A percentile compares a stretch with the other conserved stretches of the same genome.
Evolutionary conservation across 1,140 invertebrate species (phyloP).

Genomic region (Yoshiicerus persimilis): DNA sequence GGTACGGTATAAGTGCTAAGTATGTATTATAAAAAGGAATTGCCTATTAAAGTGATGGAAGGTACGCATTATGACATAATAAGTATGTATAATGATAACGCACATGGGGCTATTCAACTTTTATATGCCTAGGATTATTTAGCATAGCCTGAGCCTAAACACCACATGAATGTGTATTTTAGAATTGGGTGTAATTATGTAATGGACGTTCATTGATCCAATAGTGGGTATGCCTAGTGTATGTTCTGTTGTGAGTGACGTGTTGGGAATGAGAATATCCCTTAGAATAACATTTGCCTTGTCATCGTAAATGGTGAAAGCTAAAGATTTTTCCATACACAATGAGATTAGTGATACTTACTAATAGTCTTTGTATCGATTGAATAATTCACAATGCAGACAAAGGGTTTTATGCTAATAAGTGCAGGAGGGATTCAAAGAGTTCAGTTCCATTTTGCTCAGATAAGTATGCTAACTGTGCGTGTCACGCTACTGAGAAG

Average conservation of each 20-base stretch:
- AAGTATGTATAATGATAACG: background rate
- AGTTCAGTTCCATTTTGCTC: background rate
- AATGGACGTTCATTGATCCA: background rate
- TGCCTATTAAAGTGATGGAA: background rate
- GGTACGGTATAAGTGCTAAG: no score
- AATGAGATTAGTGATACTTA: background rate
- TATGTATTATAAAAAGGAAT: background rate
- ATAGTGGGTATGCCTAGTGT: background rate
- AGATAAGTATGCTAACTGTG: background rate
- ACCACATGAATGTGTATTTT: background rate
- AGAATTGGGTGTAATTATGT: background rate
- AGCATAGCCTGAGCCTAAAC: background rate
- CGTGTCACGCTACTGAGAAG: background rate
- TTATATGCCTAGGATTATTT: background rate
- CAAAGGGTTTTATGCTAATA: background rate
- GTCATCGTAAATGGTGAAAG: slow-evolving; percentile 12
- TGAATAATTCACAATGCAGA: slow-evolving; percentile 1
- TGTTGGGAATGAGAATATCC: background rate
- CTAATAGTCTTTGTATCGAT: slow-evolving; percentile 6
- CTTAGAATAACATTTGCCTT: background rate
- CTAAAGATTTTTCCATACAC: background rate
- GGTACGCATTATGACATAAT: background rate
- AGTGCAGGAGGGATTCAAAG: background rate
- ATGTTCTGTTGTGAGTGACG: background rate
- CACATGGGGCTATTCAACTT: background rate